These are phyloP conservation scores for Orchestia grillus DNA, from an alignment of 1,140 invertebrate species.

Conservation along the genomic window DNA sequence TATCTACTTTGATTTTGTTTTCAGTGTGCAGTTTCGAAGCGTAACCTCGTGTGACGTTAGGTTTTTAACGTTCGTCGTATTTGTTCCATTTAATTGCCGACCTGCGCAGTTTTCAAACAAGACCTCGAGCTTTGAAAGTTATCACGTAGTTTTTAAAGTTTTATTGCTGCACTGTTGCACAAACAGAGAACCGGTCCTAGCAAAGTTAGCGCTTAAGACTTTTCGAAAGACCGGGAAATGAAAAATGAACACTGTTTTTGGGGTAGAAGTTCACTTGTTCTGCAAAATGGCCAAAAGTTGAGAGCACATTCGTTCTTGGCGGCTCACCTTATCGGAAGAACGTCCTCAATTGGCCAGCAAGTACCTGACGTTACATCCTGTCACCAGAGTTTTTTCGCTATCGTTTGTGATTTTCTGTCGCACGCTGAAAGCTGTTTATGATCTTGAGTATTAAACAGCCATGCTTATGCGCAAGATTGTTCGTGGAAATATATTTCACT, in stretches of 20 bases:
- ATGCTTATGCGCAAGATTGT: neutral
- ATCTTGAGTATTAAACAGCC: neutral
- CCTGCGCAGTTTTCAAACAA: neutral
- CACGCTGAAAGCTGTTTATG: constrained; percentile 5
- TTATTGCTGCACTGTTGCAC: neutral
- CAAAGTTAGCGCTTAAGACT: neutral
- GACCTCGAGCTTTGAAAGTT: neutral
- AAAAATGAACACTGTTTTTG: neutral
- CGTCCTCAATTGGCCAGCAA: neutral
- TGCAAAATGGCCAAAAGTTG: neutral
- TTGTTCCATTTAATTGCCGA: neutral
- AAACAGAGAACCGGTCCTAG: neutral
- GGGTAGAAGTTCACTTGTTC: neutral
- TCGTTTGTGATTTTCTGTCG: neutral
- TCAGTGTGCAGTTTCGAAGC: too few species aligned
- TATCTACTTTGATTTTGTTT: too few species aligned
- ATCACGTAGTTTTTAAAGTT: neutral
- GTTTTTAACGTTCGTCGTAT: neutral
- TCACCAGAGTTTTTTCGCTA: neutral
- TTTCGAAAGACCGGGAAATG: neutral
- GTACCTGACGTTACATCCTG: constrained; percentile 18
- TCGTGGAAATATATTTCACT: neutral
- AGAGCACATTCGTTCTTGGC: neutral
- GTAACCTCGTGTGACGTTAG: too few species aligned
- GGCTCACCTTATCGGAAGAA: neutral